Percentiles rank a stretch among this genome's conserved stretches.
These are phyloP conservation scores for Polydrusus cervinus DNA, from an alignment of 2,888 invertebrate species.

Conservation along the genomic window DNA sequence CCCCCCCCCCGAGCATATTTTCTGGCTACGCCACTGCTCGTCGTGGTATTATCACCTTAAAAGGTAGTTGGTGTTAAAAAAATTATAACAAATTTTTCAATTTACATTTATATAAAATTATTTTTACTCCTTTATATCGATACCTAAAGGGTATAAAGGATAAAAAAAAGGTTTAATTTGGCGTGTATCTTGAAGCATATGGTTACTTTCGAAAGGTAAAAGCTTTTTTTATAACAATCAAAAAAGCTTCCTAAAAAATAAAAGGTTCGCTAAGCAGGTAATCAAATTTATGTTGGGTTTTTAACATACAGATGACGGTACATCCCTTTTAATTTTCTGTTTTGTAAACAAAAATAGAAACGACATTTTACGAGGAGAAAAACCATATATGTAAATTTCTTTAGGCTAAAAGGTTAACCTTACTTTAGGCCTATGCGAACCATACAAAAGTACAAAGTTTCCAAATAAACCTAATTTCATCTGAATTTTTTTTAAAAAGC, in stretches of 20 bases:
- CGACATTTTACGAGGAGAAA: conserved; percentile 28
- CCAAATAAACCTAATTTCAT: neutral
- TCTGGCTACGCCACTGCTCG: no score
- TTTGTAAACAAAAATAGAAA: conserved; percentile 31
- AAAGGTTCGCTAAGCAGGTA: neutral
- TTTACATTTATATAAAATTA: no score
- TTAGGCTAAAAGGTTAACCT: neutral
- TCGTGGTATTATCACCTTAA: no score
- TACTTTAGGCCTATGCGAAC: no score
- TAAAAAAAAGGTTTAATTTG: conserved; percentile 12
- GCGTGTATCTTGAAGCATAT: neutral
- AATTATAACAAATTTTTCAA: no score
- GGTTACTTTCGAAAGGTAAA: neutral
- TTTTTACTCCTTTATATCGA: no score
- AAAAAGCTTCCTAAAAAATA: neutral
- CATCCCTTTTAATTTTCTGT: conserved; percentile 22
- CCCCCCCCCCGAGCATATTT: no score
- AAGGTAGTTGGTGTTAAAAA: no score
- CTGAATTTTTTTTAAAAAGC: neutral
- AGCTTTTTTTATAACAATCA: conserved; percentile 7
- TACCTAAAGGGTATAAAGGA: neutral
- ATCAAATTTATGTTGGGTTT: conserved; percentile 2
- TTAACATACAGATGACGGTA: conserved; percentile 4
- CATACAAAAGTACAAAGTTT: neutral
- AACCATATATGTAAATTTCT: conserved; percentile 30